These are phyloP conservation scores for Trogon surrucura DNA, from an alignment of 2,113 vertebrate genomes.

Conservation along the genomic window DNA sequence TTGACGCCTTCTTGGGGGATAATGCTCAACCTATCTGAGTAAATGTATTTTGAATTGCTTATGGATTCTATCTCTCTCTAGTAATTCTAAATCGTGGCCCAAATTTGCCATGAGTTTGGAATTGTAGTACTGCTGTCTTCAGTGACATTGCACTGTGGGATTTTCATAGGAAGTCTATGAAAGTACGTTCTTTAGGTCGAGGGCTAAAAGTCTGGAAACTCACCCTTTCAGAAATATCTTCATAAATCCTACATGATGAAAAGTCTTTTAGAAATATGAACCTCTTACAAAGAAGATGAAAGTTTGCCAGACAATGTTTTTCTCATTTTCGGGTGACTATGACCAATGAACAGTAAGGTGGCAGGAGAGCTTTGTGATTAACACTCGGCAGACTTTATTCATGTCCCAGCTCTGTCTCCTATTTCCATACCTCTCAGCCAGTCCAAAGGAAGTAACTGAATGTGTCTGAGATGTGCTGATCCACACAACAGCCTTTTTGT, in stretches of 20 bases:
- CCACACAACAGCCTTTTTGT: not conserved
- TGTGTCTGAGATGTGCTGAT: slow-evolving; percentile 7
- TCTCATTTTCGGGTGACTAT: slow-evolving; percentile 1
- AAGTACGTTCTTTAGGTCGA: not conserved
- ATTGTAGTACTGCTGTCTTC: not conserved
- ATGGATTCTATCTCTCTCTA: not conserved
- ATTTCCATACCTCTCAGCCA: not conserved
- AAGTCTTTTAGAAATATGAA: slow-evolving; percentile 15
- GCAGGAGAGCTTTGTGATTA: not conserved
- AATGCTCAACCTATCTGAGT: not conserved
- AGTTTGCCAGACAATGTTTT: not conserved
- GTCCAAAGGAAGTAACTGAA: not conserved
- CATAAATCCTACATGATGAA: not conserved
- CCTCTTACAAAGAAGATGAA: not conserved
- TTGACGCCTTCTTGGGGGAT: not conserved
- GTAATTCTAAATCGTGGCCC: not conserved
- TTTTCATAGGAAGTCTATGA: not conserved
- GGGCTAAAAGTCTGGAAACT: not conserved
- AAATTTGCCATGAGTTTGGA: not conserved
- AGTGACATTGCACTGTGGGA: not conserved
- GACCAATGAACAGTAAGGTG: slow-evolving; percentile 17
- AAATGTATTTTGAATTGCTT: not conserved
- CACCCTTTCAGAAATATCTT: not conserved
- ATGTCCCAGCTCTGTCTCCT: not conserved
- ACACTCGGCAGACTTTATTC: not conserved